phyloP scores from a whole-genome alignment of 2,113 vertebrate genomes.

The Tiliqua scincoides region DNA sequence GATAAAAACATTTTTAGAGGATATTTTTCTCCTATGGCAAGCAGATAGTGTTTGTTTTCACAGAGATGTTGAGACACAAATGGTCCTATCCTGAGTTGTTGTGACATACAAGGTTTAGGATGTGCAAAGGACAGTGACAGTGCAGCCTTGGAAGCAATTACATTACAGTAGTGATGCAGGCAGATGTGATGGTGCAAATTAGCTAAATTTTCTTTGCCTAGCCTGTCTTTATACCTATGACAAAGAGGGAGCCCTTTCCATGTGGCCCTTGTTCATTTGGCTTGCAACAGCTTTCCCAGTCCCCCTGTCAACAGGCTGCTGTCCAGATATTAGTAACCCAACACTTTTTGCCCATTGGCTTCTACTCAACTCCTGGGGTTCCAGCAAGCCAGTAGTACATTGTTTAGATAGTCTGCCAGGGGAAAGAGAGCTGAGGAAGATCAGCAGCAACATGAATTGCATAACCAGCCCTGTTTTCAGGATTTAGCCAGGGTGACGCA shows the following conservation, averaged over 20 bases:
- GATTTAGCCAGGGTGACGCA: constrained; percentile 14
- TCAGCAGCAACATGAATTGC: constrained; percentile 8
- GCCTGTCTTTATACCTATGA: constrained; percentile 6
- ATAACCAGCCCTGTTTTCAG: constrained; percentile 19
- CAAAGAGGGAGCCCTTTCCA: constrained; percentile 46
- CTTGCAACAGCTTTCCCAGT: constrained; percentile 1
- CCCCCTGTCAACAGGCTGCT: constrained; percentile 44
- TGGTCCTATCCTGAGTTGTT: not conserved
- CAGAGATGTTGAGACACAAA: not conserved
- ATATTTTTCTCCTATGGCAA: not conserved
- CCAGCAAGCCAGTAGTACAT: constrained; percentile 23
- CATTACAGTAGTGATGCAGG: not conserved
- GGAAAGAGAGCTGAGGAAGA: not conserved
- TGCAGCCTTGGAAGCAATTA: not conserved
- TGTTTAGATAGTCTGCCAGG: constrained; percentile 29
- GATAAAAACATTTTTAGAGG: not conserved
- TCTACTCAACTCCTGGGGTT: constrained; percentile 18
- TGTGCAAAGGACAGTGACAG: not conserved
- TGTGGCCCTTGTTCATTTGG: constrained; percentile 43
- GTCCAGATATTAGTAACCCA: constrained; percentile 24
- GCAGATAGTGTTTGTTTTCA: not conserved
- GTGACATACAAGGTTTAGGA: not conserved
- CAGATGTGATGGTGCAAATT: not conserved
- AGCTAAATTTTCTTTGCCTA: constrained; percentile 3
- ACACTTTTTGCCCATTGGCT: not conserved